Evolutionary conservation across 2,113 vertebrate species (phyloP).

Genomic region (Sylvilagus bachmani): DNA sequence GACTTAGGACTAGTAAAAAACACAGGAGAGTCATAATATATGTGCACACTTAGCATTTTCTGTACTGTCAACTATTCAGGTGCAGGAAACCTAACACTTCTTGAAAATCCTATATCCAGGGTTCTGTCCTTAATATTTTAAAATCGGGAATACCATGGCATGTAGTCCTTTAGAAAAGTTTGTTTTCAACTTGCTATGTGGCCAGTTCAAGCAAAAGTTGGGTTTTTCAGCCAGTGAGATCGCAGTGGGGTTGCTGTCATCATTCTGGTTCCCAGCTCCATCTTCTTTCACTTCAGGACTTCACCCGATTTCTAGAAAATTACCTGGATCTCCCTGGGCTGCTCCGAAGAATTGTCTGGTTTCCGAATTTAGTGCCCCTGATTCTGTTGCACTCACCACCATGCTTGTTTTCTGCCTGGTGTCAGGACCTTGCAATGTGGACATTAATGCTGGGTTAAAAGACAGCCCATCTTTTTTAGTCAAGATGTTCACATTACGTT

Average conservation of each 20-base stretch:
- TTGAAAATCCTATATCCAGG: not conserved
- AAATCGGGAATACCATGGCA: not conserved
- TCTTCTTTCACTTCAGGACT: not conserved
- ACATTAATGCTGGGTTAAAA: not conserved
- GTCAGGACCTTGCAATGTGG: not conserved
- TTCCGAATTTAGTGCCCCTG: not conserved
- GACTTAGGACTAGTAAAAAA: not conserved
- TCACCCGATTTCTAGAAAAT: not conserved
- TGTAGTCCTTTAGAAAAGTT: not conserved
- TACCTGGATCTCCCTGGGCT: not conserved
- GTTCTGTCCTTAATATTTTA: not conserved
- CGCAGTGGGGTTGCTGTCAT: not conserved
- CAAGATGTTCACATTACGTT: not conserved
- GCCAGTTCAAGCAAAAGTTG: not conserved
- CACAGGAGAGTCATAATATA: too few species aligned
- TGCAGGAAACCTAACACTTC: accelerated
- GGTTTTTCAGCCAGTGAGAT: not conserved
- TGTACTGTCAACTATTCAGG: not conserved
- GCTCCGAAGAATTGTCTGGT: not conserved
- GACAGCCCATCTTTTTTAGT: not conserved
- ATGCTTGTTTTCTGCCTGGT: not conserved
- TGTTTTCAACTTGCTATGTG: not conserved
- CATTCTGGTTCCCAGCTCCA: not conserved
- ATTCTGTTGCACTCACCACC: not conserved
- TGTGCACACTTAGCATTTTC: not conserved